Base-by-base conservation (phyloP, 2,888 invertebrate genomes). In the Eucriotettix oculatus region DNA sequence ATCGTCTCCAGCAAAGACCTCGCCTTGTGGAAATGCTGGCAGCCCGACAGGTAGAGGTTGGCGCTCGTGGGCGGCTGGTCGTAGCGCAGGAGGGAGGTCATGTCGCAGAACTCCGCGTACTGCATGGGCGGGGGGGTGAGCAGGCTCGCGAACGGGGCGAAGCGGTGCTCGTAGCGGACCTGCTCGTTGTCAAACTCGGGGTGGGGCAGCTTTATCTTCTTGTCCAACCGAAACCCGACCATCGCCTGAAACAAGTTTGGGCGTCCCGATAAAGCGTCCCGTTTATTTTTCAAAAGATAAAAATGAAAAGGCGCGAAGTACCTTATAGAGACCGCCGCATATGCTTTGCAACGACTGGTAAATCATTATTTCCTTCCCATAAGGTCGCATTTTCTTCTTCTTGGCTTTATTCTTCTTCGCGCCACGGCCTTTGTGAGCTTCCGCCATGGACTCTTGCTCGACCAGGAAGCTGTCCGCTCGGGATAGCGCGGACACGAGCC, bases 291-390 rank as follows among this genome's bases (percentile, higher is more conserved):
- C 29, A 29, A 29, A 29, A 29, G 29, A 5, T 5, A 29, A 29
- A 7, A 29, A 5, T 5, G 29, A 5, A 2, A 5, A 29, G 7
- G 29, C 7, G 29, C 7, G 2, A 48, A 43, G 66, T 71, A 87
- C 91, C 81, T 94, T 95, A 70, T 91, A 95, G 73, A 90, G 94
- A 10, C 95, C 97, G 1, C 94, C 96, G 72, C 93, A 93, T 79
- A 97, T 85, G 71, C 90, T 90, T 73, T 95, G 92, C 75, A 93
- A 79, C 1, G 92, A 93, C 73, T 96, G 95, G 68, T 88, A 87
- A 73, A 90, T 80, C n/a, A 89, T 80, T 54, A 90, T 87, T 71
- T 97, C 95, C 63, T 84, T 77, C 42, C 86, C 86, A 69, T 90
- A 88, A 0, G 89, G 87, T 56, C 86, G 79, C 1, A 79, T 74